Base-by-base conservation (phyloP, 37 sponge, comb jelly and placozoan species). In the Chondrosia reniformis region DNA sequence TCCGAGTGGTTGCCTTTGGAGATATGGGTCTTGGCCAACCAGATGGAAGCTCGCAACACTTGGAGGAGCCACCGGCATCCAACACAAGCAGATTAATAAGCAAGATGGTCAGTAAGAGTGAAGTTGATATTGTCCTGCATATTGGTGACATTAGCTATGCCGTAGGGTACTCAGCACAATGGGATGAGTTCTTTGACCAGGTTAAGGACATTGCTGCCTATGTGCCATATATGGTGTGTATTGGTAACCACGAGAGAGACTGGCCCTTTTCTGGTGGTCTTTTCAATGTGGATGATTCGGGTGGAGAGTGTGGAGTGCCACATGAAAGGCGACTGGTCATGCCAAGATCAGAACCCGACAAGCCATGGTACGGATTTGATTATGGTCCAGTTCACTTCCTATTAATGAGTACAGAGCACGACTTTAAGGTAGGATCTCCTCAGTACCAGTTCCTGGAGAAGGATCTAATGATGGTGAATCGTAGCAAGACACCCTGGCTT, bases 281-380 rank as follows among this genome's bases (percentile, higher is more conserved):
- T 24, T 69, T 69, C 72, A 69, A 69, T 25, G 24, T 38, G 1
- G 42, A 41, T 72, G 93, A 85, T 65, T 92, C 93, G 46, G 86
- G 79, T 24, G 93, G 93, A 36, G 93, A 92, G 81, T 92, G 93
- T 63, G 89, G 79, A n/a, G 65, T 92, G 0, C 93, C 93, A 22
- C 63, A 86, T 39, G 81, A 83, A 40, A 84, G 66, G 43, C 77
- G 93, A 38, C 85, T 92, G 49, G 49, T 66, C 36, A 92, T 88
- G 89, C 92, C 92, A 17, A 57, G 76, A 38, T 89, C 87, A 27
- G 59, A 57, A 27, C 90, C 45, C 8, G 76, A 85, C 67, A 66
- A 85, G 40, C 90, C 82, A 55, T 89, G 90, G 90, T 92, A 92
- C 77, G 80, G 84, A 0, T 82, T 86, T 33, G 80, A 82, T 55